Conservation (phyloP, 2,797 vertebrate genomes). For the Petrocephalus schoutedeni region DNA sequence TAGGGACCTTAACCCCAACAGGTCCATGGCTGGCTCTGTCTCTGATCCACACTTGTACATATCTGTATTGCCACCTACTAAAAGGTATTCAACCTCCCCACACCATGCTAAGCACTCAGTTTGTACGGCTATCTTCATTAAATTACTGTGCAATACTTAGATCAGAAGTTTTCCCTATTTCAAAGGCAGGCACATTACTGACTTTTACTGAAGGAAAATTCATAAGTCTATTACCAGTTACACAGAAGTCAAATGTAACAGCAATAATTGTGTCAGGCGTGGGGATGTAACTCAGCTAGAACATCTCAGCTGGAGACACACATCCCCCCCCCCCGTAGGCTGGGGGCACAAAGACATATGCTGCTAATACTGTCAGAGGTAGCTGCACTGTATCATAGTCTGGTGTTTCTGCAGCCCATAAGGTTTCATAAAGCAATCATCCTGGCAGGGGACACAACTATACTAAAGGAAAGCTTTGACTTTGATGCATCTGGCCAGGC, state of each 20-base stretch:
- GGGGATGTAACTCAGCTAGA: not conserved
- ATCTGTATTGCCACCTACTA: not conserved
- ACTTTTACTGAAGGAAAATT: conserved; percentile 2
- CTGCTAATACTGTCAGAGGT: not conserved
- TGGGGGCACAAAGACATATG: not conserved
- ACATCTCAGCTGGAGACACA: not conserved
- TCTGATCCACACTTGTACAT: not conserved
- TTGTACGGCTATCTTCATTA: not conserved
- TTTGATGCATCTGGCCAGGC: not conserved
- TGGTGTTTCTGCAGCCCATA: not conserved
- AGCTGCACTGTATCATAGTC: not conserved
- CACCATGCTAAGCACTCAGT: not conserved
- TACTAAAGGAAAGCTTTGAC: not conserved
- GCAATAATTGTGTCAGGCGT: not conserved
- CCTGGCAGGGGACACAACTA: not conserved
- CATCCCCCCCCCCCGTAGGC: not conserved
- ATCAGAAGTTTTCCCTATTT: not conserved
- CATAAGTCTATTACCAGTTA: not conserved
- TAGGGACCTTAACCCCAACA: not conserved
- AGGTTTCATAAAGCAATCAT: not conserved
- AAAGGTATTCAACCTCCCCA: not conserved
- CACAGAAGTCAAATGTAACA: not conserved
- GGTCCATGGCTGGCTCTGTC: not conserved
- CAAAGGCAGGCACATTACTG: not conserved
- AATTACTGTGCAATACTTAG: not conserved